Base-by-base conservation (phyloP, 2,113 vertebrate species). In the Siphamia tubifer region DNA sequence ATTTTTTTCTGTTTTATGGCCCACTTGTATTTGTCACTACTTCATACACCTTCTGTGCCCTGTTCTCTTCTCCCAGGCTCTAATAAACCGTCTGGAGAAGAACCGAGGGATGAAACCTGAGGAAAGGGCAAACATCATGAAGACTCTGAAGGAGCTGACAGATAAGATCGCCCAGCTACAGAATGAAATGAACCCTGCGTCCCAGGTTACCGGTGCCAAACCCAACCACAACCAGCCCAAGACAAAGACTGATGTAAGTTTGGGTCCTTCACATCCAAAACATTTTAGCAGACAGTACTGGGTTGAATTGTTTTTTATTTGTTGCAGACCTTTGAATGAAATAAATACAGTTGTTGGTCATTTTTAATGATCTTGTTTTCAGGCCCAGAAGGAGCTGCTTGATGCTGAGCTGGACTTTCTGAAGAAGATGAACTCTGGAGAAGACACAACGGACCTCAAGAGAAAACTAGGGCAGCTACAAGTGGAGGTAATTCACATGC, bases 361-460 rank as follows among this genome's bases (percentile, higher is more conserved):
- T 28, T 66, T 52, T 19, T 12, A 23, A 5, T 16, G 1, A 19
- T 21, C 5, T 43, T n/a, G 4, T 20, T 7, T 48, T 5, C 58
- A 98, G 97, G 95, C 97, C 24, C 97, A 99, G 79, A 99, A 99
- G 69, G 98, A 99, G 9, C 86, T 99, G 55, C 20, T 99, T 39
- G 98, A 99, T 57, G 96, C 95, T 43, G 96, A 99, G 83, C 83
- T 99, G 84, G 96, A 99, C 79, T 95, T 98, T 49, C 96, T 98
- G 43, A 97, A 98, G 86, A 95, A 96, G 51, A 90, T 98, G 3
- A 96, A 93, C 16, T 96, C 96, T 11, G 98, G 98, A 56, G 98
- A 99, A 83, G 98, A 99, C 74, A 98, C 97, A 0, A 98, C 96
- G n/a, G 97, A 98, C 10, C 88, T 99, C 72, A 93, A 96, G 74